Evolutionary conservation across 1,140 invertebrate species (phyloP), one percentile per base, ranked within the genome.

Genomic region (Saxidomus purpurata): DNA sequence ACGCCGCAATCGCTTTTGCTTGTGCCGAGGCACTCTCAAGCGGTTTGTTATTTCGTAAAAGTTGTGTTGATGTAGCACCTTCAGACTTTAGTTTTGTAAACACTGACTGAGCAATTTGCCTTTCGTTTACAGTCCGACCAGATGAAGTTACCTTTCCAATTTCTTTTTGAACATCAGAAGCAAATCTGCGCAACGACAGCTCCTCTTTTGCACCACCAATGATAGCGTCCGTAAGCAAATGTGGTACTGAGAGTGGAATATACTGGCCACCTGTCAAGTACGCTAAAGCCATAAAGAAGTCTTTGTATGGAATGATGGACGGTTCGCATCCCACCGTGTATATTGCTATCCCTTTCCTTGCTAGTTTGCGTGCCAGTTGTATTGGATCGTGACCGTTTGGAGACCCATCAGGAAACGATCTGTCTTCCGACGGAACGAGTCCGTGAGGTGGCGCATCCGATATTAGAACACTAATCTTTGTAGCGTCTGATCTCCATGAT

Each of bases 351-450:
- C 76, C 76, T 40, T n/a, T 40, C 43, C 47, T 79, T 31, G 76
- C 38, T 31, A 79, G 28, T 28, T 47, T 79, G 43, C 31, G 76
- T 31, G 76, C 76, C 17, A 79, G 6, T 25, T 79, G 40, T 22
- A 79, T 79, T 31, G 76, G 76, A 49, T 79, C 76, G 49, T 79
- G 76, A n/a, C 40, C 28, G 25, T 49, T 79, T 25, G 76, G 76
- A 6, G 17, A 47, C 43, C 76, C 76, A 4, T 15, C 15, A 8
- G 76, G 76, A 36, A 47, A 79, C 6, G 76, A 79, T 0, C n/a
- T 76, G 76, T 79, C 76, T 19, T 28, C 63, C 6, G 76, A 49
- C 19, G 76, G 40, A 49, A 47, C 76, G 15, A 79, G 43, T 38
- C 76, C 76, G 19, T 79, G 76, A 19, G 76, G 76, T 47, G 76